Conservation (phyloP, 2,113 vertebrate genomes). For the Cyanistes caeruleus region DNA sequence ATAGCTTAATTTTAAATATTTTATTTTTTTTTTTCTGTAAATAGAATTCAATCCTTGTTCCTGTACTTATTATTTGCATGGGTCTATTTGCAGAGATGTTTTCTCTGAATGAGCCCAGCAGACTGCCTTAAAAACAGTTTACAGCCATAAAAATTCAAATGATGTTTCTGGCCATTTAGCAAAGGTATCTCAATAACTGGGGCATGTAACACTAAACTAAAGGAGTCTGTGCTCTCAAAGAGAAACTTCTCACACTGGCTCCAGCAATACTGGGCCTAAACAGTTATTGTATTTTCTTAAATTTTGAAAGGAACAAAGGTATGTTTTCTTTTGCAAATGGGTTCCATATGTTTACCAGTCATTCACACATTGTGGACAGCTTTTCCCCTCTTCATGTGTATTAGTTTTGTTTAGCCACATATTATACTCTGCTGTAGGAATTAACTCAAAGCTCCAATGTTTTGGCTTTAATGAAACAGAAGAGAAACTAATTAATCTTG, state of each 20-base stretch:
- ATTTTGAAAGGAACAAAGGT: neutral
- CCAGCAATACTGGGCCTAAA: neutral
- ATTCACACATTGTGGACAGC: neutral
- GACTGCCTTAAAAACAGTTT: neutral
- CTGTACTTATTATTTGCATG: neutral
- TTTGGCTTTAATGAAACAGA: neutral
- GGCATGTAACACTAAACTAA: neutral
- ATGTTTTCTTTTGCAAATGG: neutral
- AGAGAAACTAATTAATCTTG: neutral
- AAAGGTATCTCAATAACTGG: neutral
- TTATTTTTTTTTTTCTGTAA: neutral
- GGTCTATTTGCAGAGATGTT: neutral
- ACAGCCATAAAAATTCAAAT: neutral
- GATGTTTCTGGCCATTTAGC: neutral
- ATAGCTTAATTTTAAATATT: neutral
- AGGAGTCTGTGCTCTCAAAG: neutral
- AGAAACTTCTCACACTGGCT: neutral
- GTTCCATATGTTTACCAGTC: neutral
- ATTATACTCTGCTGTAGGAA: neutral
- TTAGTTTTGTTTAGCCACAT: neutral
- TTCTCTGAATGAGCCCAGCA: neutral
- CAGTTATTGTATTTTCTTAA: neutral
- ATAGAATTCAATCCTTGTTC: neutral
- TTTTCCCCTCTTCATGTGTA: neutral
- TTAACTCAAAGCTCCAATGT: neutral